Evolutionary conservation across 2,113 vertebrate genomes (phyloP).

Genomic region (rabbit (Oryctolagus cuniculus)): mOryCun1.1 NC_091441.1:88551001-88551500

Average conservation of each 20-base stretch:
- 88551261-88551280: conserved; percentile 15
- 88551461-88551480: neutral
- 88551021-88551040: conserved; percentile 26
- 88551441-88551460: conserved; percentile 17
- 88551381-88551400: neutral
- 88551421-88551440: neutral
- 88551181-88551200: neutral
- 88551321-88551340: conserved; percentile 46
- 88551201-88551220: conserved; percentile 10
- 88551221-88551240: neutral
- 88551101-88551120: neutral
- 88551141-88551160: neutral
- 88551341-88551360: conserved; percentile 20
- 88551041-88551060: neutral
- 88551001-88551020: conserved; percentile 7
- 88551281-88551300: conserved; percentile 11
- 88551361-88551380: neutral
- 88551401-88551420: neutral
- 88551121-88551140: neutral
- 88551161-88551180: neutral
- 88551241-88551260: neutral
- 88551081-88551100: neutral
- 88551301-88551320: neutral
- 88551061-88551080: neutral
- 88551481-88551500: neutral